These are phyloP conservation scores for Loxodonta africana DNA, from an alignment of 2,113 vertebrate genomes.

Conservation along the genomic window DNA sequence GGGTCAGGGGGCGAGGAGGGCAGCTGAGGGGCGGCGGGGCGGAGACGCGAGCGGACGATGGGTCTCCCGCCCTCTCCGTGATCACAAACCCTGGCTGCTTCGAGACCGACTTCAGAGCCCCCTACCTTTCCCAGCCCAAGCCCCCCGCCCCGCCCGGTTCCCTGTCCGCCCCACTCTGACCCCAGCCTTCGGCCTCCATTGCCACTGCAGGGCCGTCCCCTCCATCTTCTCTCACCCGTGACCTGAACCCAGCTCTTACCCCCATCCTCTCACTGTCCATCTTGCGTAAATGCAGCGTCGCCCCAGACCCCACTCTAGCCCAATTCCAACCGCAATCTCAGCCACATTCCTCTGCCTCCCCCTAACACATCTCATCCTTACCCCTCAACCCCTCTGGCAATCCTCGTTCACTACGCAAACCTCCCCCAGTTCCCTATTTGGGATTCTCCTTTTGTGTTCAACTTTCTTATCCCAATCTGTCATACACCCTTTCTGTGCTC, in stretches of 20 bases:
- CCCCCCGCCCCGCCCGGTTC: not conserved
- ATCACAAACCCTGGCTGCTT: not conserved
- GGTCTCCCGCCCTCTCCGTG: not conserved
- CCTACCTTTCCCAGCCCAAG: not conserved
- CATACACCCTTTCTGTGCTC: not conserved
- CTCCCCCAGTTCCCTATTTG: not conserved
- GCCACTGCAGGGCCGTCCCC: not conserved
- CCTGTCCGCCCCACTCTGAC: not conserved
- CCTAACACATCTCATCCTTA: not conserved
- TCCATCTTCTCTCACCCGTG: not conserved
- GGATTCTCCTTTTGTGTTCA: not conserved
- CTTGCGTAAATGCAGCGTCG: slow-evolving; percentile 22
- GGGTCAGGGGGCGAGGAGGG: not conserved
- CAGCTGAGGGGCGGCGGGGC: not conserved
- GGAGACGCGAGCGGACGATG: not conserved
- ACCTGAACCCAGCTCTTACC: not conserved
- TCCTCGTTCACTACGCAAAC: not conserved
- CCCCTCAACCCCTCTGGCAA: not conserved
- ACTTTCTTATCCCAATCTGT: not conserved
- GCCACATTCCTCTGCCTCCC: not conserved
- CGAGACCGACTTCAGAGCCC: not conserved
- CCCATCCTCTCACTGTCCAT: not conserved
- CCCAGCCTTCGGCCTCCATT: not conserved
- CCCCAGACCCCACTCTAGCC: not conserved
- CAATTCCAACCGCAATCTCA: not conserved